Base-by-base conservation (phyloP, 2,797 vertebrate species). In the Enteromius unitaeniatus region DNA sequence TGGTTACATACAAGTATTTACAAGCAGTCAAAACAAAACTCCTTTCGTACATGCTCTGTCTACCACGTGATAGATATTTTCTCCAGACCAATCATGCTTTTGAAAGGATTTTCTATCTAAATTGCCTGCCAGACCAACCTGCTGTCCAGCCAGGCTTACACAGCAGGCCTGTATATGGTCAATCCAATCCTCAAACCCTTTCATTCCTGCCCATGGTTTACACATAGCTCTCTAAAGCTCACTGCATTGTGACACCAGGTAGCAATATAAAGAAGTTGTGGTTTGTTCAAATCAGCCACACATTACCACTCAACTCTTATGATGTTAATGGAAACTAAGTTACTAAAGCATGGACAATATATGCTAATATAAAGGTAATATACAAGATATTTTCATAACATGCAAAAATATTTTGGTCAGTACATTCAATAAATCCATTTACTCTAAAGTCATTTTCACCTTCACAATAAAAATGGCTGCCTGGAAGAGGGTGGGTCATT, bases 51-150 rank as follows among this genome's bases (percentile, higher is more conserved):
- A 73, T 74, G 77, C 51, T 83, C 72, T 78, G 77, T 81, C 79
- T 78, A 84, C 67, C 45, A 76, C 28, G 76, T 81, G 81, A 87
- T 82, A 85, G 79, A 87, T 34, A 77, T 26, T 75, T 84, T 78
- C 77, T 80, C 37, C 74, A 17, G 26, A 79, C 79, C 86, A 73
- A 85, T 85, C 69, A 80, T 84, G 51, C 62, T 77, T 87, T 87
- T 87, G 84, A 82, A 86, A 79, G 86, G 75, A 67, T 85, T 86
- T n/a, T 87, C 84, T 49, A 73, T 62, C 53, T 62, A 45, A 62
- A 84, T 51, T 60, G 83, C 31, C 73, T 74, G 82, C 84, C 86
- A 87, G 60, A 81, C 76, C 65, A 31, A 64, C 79, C 76, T 76
- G 79, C 84, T 79, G 84, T 84, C 82, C 62, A 60, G 49, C 65